Conservation (phyloP, 1,140 invertebrate genomes). For the Leptopilina boulardi region DNA sequence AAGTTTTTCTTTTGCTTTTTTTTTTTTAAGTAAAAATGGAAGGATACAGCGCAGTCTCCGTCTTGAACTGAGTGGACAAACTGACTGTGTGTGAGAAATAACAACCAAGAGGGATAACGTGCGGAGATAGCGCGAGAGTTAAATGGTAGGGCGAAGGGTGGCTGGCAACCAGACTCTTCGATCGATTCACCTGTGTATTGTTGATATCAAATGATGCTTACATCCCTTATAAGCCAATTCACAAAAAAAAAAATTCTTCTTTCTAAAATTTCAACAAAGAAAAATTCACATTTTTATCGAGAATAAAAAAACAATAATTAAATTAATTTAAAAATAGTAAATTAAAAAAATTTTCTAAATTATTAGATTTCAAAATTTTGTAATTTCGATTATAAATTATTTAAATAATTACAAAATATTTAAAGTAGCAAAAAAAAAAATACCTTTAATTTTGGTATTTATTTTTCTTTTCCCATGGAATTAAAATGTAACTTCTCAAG, state of each 20-base stretch:
- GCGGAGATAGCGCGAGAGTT: constrained; percentile 29
- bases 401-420: too few species aligned
- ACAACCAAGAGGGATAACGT: constrained; percentile 16
- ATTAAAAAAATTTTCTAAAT: too few species aligned
- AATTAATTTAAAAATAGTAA: too few species aligned
- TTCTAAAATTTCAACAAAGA: not conserved
- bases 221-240: not conserved
- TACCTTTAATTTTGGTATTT: not conserved
- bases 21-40: constrained; percentile 10
- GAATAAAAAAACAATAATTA: too few species aligned
- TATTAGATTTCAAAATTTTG: too few species aligned
- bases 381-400: too few species aligned
- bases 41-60: constrained; percentile 59
- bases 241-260: not conserved
- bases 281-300: too few species aligned
- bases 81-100: constrained; percentile 20
- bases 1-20: too few species aligned
- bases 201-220: constrained; percentile 24
- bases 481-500: constrained; percentile 64
- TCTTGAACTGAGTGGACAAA: constrained; percentile 47
- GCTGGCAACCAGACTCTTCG: constrained; percentile 24
- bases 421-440: not conserved
- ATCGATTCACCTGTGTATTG: constrained; percentile 47
- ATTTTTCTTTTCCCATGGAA: constrained; percentile 63
- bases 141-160: constrained; percentile 39